Evolutionary conservation across 2,797 vertebrate species (phyloP).

Genomic region (Danio jaintianensis): DNA sequence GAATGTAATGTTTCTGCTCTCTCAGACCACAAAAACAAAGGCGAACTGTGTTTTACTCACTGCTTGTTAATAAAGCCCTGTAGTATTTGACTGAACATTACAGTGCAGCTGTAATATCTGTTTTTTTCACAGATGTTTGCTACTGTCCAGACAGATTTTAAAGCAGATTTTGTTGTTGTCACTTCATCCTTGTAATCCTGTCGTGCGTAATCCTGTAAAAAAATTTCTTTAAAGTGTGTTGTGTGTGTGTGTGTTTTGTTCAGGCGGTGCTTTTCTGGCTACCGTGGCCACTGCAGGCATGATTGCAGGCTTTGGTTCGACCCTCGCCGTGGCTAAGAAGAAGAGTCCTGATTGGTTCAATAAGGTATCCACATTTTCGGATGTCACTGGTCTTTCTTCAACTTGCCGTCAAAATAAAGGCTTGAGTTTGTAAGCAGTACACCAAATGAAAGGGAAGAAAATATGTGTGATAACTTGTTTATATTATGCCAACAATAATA

Average conservation of each 20-base stretch:
- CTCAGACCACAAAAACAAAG: neutral
- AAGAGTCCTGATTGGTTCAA: conserved; percentile 91
- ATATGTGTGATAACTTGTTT: no score
- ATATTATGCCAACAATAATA: no score
- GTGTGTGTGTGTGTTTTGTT: conserved; percentile 37
- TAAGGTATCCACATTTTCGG: conserved; percentile 77
- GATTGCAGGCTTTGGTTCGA: conserved; percentile 90
- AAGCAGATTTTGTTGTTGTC: neutral
- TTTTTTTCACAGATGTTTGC: neutral
- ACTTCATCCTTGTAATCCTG: no score
- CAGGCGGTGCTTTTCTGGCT: conserved; percentile 90
- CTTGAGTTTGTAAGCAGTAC: no score
- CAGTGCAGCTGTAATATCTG: neutral
- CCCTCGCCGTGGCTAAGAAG: conserved; percentile 90
- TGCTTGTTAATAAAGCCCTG: neutral
- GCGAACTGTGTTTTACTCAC: neutral
- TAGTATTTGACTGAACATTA: neutral
- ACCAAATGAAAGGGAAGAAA: no score
- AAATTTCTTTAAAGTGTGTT: neutral
- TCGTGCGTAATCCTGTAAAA: neutral
- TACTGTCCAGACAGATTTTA: neutral
- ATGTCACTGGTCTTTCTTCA: neutral
- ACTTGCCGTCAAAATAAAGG: neutral
- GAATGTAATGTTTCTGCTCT: no score
- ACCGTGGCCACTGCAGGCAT: conserved; percentile 85